Evolutionary conservation across 2,888 invertebrate genomes (phyloP).

Genomic region (Trisateles emortualis): DNA sequence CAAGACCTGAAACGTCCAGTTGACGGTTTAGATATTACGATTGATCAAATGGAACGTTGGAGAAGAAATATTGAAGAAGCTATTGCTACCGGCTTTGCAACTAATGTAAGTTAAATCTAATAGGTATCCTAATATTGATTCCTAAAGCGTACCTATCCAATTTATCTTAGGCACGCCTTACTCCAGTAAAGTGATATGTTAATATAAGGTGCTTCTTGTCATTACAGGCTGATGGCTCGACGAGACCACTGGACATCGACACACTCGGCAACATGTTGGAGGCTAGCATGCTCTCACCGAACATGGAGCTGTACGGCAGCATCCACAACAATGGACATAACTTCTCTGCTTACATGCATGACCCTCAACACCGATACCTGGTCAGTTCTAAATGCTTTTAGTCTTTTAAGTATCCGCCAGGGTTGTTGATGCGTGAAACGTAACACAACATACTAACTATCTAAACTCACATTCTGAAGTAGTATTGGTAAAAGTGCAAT

Average conservation of each 20-base stretch:
- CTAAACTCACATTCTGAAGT: too few species aligned
- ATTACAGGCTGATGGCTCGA: slow-evolving; percentile 80
- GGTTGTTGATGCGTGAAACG: too few species aligned
- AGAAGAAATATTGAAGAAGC: slow-evolving; percentile 91
- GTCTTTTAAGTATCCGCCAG: too few species aligned
- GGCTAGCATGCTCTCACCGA: slow-evolving; percentile 88
- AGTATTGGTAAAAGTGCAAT: background rate
- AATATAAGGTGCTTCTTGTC: background rate
- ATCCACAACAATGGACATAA: slow-evolving; percentile 92
- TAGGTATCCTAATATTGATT: too few species aligned
- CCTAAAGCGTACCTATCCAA: background rate
- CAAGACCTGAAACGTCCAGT: slow-evolving; percentile 89
- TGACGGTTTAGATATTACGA: slow-evolving; percentile 87
- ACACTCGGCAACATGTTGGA: slow-evolving; percentile 91
- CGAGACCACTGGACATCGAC: slow-evolving; percentile 87
- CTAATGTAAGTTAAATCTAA: slow-evolving; percentile 74
- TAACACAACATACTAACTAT: too few species aligned
- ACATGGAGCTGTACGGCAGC: slow-evolving; percentile 89
- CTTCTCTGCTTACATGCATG: slow-evolving; percentile 90
- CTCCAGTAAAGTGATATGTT: background rate
- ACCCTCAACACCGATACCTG: slow-evolving; percentile 90
- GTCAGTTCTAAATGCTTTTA: slow-evolving; percentile 70
- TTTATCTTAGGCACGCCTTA: too few species aligned
- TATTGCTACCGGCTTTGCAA: slow-evolving; percentile 90
- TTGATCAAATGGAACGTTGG: slow-evolving; percentile 91